phyloP scores from a whole-genome alignment of 1,140 invertebrate genomes.

The Drosophila triauraria region DNA sequence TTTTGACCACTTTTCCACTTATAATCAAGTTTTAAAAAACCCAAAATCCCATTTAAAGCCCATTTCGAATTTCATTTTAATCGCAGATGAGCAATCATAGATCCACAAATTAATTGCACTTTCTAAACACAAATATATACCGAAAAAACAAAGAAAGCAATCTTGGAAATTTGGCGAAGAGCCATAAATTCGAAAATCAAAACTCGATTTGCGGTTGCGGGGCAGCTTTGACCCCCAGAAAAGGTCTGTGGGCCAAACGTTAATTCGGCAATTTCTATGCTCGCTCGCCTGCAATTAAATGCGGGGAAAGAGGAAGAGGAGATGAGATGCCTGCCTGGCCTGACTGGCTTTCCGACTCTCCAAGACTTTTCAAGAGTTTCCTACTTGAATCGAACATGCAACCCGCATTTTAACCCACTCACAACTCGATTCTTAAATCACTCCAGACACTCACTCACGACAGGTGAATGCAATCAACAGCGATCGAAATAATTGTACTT shows the following conservation, averaged over 20 bases:
- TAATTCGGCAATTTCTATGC: slow-evolving; percentile 53
- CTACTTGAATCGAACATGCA: slow-evolving; percentile 38
- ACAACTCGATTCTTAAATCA: slow-evolving; percentile 31
- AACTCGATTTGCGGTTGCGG: slow-evolving; percentile 44
- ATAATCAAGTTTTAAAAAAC: not conserved
- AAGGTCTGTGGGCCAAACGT: slow-evolving; percentile 54
- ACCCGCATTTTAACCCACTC: slow-evolving; percentile 44
- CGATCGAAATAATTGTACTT: slow-evolving; percentile 58
- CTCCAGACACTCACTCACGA: slow-evolving; percentile 50
- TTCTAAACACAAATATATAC: slow-evolving; percentile 40
- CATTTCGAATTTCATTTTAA: too few relatives aligned
- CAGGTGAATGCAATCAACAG: slow-evolving; percentile 64
- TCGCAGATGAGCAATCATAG: slow-evolving; percentile 19
- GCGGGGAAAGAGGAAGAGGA: slow-evolving; percentile 10
- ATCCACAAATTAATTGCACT: slow-evolving; percentile 62
- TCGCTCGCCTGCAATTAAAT: slow-evolving; percentile 54
- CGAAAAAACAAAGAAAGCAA: slow-evolving; percentile 51
- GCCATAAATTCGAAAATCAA: slow-evolving; percentile 48
- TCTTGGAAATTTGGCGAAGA: slow-evolving; percentile 57
- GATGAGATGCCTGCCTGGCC: not conserved
- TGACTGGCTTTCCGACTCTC: slow-evolving; percentile 3
- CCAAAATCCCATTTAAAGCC: not conserved
- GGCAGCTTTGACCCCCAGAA: slow-evolving; percentile 40
- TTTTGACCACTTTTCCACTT: too few relatives aligned
- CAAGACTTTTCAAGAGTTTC: slow-evolving; percentile 19